Evolutionary conservation across 37 sponge, comb jelly and placozoan species (phyloP).

Genomic region (Oscarella lobularis): DNA sequence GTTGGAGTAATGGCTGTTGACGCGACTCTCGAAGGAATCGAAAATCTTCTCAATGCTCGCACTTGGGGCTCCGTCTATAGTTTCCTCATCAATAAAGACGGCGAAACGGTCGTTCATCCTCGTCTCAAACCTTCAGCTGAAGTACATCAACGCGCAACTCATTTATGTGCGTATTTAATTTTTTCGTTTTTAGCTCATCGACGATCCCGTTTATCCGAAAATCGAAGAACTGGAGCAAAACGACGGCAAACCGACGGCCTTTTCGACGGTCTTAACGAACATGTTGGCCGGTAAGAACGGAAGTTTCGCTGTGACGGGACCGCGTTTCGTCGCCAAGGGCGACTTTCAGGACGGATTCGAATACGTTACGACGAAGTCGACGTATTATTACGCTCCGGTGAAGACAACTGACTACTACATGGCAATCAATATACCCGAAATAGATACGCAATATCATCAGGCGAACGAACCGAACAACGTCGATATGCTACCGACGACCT

Average conservation of each 20-base stretch:
- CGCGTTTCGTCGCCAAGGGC: no score
- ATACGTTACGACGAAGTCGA: no score
- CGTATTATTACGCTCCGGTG: no score
- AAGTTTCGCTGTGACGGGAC: no score
- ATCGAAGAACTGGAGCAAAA: neutral
- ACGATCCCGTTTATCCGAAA: neutral
- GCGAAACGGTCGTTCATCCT: conserved; percentile 6
- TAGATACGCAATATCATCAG: no score
- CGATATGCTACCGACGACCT: no score
- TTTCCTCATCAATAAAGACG: neutral
- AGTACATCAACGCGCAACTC: neutral
- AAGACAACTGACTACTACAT: no score
- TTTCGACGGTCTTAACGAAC: no score
- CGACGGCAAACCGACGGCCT: neutral
- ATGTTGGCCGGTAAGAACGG: no score
- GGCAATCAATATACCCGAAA: no score
- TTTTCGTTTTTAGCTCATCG: neutral
- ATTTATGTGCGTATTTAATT: neutral
- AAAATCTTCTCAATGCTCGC: neutral
- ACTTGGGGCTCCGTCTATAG: neutral
- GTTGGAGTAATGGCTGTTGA: conserved; percentile 8
- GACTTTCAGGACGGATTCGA: no score
- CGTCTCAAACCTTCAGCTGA: conserved; percentile 4
- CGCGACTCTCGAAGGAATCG: neutral
- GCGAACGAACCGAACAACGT: no score